These are phyloP conservation scores for Adelges cooleyi DNA, from an alignment of 1,140 invertebrate genomes.

Conservation along the genomic window DNA sequence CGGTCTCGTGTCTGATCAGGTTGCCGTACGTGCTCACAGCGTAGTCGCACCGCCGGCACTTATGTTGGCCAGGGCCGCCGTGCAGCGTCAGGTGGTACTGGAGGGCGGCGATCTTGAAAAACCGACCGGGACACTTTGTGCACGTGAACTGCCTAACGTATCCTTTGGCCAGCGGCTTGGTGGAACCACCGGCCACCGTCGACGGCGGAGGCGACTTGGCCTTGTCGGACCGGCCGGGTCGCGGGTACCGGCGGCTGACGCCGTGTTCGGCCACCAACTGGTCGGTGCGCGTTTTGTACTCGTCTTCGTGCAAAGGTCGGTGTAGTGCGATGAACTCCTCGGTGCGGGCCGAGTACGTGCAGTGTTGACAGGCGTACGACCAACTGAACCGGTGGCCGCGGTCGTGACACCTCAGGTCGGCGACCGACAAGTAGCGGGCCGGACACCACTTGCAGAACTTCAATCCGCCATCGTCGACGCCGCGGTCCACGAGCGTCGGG, in stretches of 20 bases:
- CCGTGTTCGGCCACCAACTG: conserved; percentile 50
- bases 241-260: conserved; percentile 48
- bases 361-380: conserved; percentile 57
- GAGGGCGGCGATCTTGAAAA: conserved; percentile 55
- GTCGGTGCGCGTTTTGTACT: conserved; percentile 68
- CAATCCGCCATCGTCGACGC: conserved; percentile 31
- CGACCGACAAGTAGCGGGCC: conserved; percentile 53
- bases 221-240: conserved; percentile 38
- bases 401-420: conserved; percentile 54
- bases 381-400: conserved; percentile 52
- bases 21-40: conserved; percentile 64
- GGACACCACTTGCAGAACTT: conserved; percentile 56
- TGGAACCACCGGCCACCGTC: too few species aligned
- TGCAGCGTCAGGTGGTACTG: conserved; percentile 61
- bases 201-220: background rate
- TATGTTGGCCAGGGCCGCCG: conserved; percentile 53
- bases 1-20: conserved; percentile 58
- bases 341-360: conserved; percentile 64
- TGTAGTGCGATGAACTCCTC: conserved; percentile 58
- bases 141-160: conserved; percentile 42
- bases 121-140: conserved; percentile 54
- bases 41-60: conserved; percentile 74
- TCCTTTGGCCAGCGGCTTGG: background rate
- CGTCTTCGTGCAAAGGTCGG: conserved; percentile 61
- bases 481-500: background rate